These are phyloP conservation scores for Oligia fasciuncula DNA, from an alignment of 2,888 invertebrate genomes.

Conservation along the genomic window DNA sequence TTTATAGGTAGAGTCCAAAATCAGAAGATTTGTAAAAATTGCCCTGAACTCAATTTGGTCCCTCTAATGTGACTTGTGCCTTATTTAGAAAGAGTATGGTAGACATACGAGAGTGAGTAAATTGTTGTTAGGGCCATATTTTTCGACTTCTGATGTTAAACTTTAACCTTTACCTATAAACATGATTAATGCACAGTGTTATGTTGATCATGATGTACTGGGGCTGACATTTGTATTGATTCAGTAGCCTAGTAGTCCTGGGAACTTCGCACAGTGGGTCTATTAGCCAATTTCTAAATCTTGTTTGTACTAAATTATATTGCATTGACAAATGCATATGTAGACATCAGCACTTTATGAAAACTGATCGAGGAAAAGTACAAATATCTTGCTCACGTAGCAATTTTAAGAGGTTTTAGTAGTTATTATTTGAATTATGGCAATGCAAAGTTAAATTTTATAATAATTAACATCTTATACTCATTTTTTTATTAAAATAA, in stretches of 20 bases:
- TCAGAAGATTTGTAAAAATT: neutral
- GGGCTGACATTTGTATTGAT: constrained; percentile 64
- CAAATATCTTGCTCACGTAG: constrained; percentile 88
- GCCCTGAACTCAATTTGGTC: constrained; percentile 28
- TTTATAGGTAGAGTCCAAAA: constrained; percentile 28
- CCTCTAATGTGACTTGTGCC: constrained; percentile 24
- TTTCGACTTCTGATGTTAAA: constrained; percentile 20
- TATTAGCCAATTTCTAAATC: constrained; percentile 76
- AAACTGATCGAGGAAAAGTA: constrained; percentile 84
- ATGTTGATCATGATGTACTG: constrained; percentile 68
- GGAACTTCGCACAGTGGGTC: constrained; percentile 80
- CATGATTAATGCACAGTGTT: constrained; percentile 69
- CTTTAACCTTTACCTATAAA: constrained; percentile 35
- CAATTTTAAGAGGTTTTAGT: constrained; percentile 82
- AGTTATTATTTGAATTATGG: constrained; percentile 77
- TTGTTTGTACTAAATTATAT: constrained; percentile 76
- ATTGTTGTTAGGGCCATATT: constrained; percentile 10
- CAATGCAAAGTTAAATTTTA: constrained; percentile 75
- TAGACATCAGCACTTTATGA: constrained; percentile 71
- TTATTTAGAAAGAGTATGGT: constrained; percentile 44
- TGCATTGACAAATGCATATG: constrained; percentile 77
- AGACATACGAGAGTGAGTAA: constrained; percentile 26
- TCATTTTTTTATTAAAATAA: constrained; percentile 82
- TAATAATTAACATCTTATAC: constrained; percentile 81
- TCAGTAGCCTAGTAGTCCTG: constrained; percentile 68